Conservation (phyloP, 2,113 vertebrate species). For the Sinosuthora webbiana region DNA sequence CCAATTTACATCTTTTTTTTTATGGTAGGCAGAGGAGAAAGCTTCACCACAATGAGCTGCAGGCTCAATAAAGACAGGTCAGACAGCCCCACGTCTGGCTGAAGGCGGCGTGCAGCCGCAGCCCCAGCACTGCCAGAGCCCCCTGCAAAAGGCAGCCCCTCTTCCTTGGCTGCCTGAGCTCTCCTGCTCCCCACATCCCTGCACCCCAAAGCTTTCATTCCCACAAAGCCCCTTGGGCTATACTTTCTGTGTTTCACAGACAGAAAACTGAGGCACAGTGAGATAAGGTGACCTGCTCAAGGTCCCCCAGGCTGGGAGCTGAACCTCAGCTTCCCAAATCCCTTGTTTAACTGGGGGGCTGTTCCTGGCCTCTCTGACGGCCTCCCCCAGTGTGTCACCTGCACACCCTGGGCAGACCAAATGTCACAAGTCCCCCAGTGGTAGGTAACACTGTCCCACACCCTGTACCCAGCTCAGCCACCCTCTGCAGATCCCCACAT, state of each 20-base stretch:
- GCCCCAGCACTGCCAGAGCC: fast-evolving
- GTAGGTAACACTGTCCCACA: fast-evolving
- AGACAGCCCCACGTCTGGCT: neutral
- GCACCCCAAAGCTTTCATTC: neutral
- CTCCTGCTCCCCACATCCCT: fast-evolving
- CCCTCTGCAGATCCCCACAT: neutral
- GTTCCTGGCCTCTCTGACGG: neutral
- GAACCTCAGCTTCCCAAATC: neutral
- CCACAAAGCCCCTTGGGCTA: fast-evolving
- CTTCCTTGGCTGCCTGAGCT: fast-evolving
- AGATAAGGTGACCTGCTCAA: neutral
- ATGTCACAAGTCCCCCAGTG: fast-evolving
- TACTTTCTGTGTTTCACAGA: neutral
- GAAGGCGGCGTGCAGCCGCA: fast-evolving
- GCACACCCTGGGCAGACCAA: fast-evolving
- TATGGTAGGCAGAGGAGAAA: slow-evolving; percentile 14
- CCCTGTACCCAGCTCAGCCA: neutral
- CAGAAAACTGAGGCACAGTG: neutral
- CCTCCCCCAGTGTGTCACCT: neutral
- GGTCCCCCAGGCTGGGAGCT: neutral
- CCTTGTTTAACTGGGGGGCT: fast-evolving
- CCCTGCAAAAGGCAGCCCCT: neutral
- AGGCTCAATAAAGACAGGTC: neutral
- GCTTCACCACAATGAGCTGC: neutral
- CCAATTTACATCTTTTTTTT: slow-evolving; percentile 48